phyloP scores from a whole-genome alignment of 2,888 invertebrate genomes.

The Nephrotoma guestfalica region DNA sequence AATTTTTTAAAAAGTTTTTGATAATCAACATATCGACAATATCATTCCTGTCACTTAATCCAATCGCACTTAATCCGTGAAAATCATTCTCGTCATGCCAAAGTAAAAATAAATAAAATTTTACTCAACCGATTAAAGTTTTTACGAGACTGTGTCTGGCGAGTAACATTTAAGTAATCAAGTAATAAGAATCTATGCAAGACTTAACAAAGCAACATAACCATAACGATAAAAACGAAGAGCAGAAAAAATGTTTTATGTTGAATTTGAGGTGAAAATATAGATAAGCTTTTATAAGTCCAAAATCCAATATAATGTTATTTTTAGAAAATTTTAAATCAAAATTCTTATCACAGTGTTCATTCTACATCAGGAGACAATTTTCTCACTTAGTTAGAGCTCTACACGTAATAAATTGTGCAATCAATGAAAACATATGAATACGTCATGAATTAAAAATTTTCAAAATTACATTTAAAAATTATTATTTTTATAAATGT shows the following conservation, averaged over 20 bases:
- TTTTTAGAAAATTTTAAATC: background rate
- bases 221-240: background rate
- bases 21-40: no score
- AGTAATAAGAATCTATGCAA: background rate
- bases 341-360: background rate
- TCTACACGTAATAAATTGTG: background rate
- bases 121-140: background rate
- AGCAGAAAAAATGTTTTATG: background rate
- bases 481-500: background rate
- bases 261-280: background rate
- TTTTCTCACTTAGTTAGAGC: background rate
- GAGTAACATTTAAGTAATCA: background rate
- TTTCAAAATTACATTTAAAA: background rate
- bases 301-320: background rate
- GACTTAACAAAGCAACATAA: background rate
- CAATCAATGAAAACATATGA: background rate
- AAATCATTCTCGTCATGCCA: no score
- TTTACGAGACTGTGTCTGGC: background rate
- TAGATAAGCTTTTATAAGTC: background rate
- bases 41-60: no score
- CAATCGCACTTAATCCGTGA: no score
- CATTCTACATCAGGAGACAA: background rate
- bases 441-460: background rate
- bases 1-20: no score
- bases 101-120: background rate